Evolutionary conservation across 1,140 invertebrate genomes (phyloP).

Genomic region (Cotesia chilonis): DNA sequence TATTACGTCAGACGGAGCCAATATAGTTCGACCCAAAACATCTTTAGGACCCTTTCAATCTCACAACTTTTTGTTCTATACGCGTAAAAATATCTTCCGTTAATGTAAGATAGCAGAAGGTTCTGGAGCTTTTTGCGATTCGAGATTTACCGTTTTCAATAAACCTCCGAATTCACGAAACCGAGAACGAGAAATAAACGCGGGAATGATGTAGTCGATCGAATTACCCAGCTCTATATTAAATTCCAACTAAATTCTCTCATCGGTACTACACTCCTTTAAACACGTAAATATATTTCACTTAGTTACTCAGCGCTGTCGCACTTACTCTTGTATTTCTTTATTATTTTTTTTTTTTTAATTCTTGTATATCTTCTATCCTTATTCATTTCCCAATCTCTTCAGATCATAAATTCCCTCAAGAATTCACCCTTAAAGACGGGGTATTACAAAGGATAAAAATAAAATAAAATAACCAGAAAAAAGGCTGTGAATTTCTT

Average conservation of each 20-base stretch:
- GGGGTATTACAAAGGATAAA: not conserved
- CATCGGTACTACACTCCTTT: not conserved
- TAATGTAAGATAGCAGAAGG: constrained; percentile 46
- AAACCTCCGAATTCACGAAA: constrained; percentile 34
- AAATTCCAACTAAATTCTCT: constrained; percentile 8
- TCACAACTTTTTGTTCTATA: too few relatives aligned
- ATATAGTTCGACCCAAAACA: not conserved
- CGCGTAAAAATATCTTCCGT: not conserved
- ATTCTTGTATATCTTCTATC: not conserved
- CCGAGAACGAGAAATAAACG: not conserved
- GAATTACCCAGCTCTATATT: constrained; percentile 5
- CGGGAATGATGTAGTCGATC: not conserved
- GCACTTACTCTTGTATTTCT: not conserved
- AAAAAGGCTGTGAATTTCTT: not conserved
- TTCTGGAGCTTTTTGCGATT: constrained; percentile 36
- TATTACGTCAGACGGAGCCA: not conserved
- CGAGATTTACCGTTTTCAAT: constrained; percentile 40
- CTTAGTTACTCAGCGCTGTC: not conserved
- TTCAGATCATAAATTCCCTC: constrained; percentile 20
- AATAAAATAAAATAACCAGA: constrained; percentile 5
- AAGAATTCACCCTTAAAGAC: constrained; percentile 4
- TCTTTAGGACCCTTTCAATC: too few relatives aligned
- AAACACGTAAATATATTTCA: constrained; percentile 22
- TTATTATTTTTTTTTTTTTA: not conserved
- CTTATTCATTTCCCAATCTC: constrained; percentile 21